Conservation (phyloP, 2,113 vertebrate species). For the Eublepharis macularius region DNA sequence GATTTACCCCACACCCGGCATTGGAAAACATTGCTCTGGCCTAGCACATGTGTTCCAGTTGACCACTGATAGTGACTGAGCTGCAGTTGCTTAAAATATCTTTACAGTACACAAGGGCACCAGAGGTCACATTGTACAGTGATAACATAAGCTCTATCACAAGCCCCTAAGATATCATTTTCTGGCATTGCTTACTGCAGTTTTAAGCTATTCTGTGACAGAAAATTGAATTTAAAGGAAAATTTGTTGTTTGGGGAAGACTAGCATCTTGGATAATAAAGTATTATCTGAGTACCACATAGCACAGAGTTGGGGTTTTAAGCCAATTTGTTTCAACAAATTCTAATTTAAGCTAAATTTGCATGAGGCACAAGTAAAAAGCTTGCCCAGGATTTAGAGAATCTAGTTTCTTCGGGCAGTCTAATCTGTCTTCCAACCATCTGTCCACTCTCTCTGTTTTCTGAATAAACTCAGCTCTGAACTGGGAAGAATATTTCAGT, state of each 20-base stretch:
- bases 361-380: neutral
- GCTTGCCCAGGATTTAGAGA: neutral
- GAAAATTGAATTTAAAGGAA: neutral
- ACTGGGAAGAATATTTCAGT: neutral
- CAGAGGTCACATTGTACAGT: neutral
- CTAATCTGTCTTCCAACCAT: neutral
- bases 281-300: neutral
- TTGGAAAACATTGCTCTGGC: neutral
- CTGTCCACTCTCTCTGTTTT: neutral
- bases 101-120: conserved; percentile 19
- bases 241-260: neutral
- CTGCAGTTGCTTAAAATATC: conserved; percentile 30
- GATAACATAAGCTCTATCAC: conserved; percentile 17
- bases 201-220: neutral
- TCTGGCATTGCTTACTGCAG: neutral
- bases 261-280: neutral
- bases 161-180: conserved; percentile 1
- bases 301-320: neutral
- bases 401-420: neutral
- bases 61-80: neutral
- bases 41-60: neutral
- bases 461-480: neutral
- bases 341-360: neutral
- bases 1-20: neutral
- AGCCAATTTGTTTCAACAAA: neutral